These are phyloP conservation scores for Uloborus plumipes DNA, from an alignment of 2,888 invertebrate genomes.

Conservation along the genomic window DNA sequence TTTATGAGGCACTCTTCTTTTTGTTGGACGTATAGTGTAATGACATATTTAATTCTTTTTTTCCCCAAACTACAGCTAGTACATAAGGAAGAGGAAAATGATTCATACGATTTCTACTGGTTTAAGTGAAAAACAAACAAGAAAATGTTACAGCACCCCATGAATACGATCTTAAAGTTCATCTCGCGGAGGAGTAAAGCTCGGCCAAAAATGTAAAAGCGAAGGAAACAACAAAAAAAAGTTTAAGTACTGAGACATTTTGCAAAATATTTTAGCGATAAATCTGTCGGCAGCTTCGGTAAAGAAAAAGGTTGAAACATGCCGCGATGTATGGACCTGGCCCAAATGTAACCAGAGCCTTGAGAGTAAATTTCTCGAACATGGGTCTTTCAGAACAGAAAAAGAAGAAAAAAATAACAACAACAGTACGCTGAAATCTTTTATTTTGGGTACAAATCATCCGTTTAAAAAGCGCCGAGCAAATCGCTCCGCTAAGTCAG, in stretches of 20 bases:
- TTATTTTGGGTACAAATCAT: slow-evolving; percentile 26
- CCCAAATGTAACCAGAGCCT: slow-evolving; percentile 12
- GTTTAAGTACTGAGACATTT: slow-evolving; percentile 7
- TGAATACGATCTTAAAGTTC: too few relatives aligned
- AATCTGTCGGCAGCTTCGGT: slow-evolving; percentile 26
- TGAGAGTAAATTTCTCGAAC: slow-evolving; percentile 16
- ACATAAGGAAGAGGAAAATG: too few relatives aligned
- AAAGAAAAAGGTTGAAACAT: slow-evolving; percentile 21
- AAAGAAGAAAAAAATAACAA: too few relatives aligned
- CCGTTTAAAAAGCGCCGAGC: background rate
- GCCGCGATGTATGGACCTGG: slow-evolving; percentile 33
- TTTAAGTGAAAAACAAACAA: too few relatives aligned
- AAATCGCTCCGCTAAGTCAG: background rate
- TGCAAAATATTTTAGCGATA: slow-evolving; percentile 43
- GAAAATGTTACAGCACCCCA: too few relatives aligned
- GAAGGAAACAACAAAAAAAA: slow-evolving; percentile 4
- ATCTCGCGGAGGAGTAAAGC: background rate
- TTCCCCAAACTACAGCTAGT: too few relatives aligned
- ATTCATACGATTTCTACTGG: too few relatives aligned
- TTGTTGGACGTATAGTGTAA: too few relatives aligned
- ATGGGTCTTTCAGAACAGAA: background rate
- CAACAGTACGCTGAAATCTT: background rate
- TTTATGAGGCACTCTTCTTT: too few relatives aligned
- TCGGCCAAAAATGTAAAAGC: slow-evolving; percentile 21
- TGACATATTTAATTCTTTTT: too few relatives aligned